Evolutionary conservation across 1,140 invertebrate genomes (phyloP).

Genomic region (Drosophila jambulina): DNA sequence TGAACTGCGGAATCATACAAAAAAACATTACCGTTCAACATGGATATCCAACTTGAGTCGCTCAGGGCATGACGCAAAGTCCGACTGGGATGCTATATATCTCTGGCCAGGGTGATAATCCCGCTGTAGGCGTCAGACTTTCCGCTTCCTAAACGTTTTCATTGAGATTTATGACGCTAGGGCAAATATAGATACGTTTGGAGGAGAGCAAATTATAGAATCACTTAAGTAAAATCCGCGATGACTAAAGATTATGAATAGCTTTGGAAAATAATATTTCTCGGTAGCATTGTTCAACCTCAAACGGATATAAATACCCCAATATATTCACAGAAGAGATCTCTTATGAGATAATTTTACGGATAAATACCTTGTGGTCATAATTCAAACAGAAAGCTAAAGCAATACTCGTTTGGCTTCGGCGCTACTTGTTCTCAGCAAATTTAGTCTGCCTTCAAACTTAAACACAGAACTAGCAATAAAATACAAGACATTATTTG

Average conservation of each 20-base stretch:
- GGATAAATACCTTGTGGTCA: conserved; percentile 13
- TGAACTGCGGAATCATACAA: too few relatives aligned
- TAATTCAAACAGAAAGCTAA: conserved; percentile 1
- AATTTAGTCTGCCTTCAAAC: neutral
- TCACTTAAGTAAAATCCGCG: conserved; percentile 53
- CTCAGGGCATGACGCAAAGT: too few relatives aligned
- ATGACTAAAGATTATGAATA: conserved; percentile 64
- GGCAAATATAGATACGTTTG: conserved; percentile 29
- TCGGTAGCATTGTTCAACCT: conserved; percentile 21
- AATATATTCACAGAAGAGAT: neutral
- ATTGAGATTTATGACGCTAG: conserved; percentile 46
- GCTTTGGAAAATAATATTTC: conserved; percentile 41
- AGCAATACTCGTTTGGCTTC: neutral
- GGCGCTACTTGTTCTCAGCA: neutral
- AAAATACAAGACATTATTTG: neutral
- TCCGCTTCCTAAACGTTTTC: conserved; percentile 58
- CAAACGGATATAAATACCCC: conserved; percentile 6
- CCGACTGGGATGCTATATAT: conserved; percentile 5
- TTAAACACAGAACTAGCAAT: neutral
- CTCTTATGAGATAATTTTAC: conserved; percentile 7
- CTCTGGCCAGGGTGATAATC: conserved; percentile 65
- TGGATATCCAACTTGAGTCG: too few relatives aligned
- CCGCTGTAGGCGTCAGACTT: conserved; percentile 51
- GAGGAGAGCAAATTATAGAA: conserved; percentile 57
- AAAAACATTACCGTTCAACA: too few relatives aligned